Evolutionary conservation across 2,113 vertebrate genomes (phyloP), one percentile per base, ranked within the genome.

Genomic region (Pedetes capensis): DNA sequence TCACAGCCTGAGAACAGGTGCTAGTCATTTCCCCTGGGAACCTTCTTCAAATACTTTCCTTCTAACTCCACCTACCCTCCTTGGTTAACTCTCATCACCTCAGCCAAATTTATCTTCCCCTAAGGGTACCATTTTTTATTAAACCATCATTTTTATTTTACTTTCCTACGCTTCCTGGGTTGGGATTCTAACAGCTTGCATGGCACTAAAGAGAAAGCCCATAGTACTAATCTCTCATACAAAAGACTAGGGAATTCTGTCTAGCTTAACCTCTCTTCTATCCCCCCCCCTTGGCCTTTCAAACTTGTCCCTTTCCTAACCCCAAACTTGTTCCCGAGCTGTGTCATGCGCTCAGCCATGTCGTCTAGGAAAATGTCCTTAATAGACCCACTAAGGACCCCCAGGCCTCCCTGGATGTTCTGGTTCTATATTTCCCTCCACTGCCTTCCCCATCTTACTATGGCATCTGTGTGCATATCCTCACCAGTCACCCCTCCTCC

Each of bases 391-490:
- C 0, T 16, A 34, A 47, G 12, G 29, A 2, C 16, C 81, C n/a
- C 25, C 12, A 53, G 78, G 14, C 42, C 25, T 80, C 89, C 64
- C 61, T 37, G n/a, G 17, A 55, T 68, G 72, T 34, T 4, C 8
- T 37, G 51, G 44, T 47, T 11, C 0, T 12, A 2, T 3, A 18
- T 8, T 47, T 68, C 12, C 25, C 9, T 5, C 6, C 47, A 3
- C 10, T 27, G 49, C 32, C n/a, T 82, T 16, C 39, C 25, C 25
- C 5, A 2, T 59, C 72, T 51, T 12, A n/a, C 47, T 20, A 17
- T 12, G 8, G 3, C 0, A 0, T n/a, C 66, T 32, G 7, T 12
- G 12, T 23, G 39, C 6, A 17, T 12, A 27, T 10, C 25, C 5
- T 55, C 27, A 2, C 14, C 42, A 17, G 18, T 44, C 47, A 57